These are phyloP conservation scores for Perca flavescens DNA, from an alignment of 2,113 vertebrate genomes.

Conservation along the genomic window DNA sequence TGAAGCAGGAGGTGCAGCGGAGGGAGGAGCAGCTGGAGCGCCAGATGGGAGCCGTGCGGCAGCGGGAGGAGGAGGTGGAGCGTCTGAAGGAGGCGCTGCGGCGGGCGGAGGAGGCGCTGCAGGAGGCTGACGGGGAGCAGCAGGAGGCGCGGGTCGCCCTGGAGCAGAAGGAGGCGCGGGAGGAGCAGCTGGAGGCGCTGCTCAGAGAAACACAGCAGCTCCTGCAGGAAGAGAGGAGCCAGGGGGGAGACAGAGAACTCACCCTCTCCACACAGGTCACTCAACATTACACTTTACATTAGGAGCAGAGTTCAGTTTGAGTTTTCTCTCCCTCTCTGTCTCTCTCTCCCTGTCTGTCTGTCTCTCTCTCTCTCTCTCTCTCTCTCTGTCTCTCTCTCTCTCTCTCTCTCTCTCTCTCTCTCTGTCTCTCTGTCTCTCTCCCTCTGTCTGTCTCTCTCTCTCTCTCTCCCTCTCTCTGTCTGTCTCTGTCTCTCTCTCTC, in stretches of 20 bases:
- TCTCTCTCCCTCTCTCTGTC: too few relatives aligned
- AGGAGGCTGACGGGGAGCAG: constrained; percentile 31
- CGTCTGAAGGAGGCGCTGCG: constrained; percentile 48
- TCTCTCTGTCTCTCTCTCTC: too few relatives aligned
- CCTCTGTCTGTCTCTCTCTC: too few relatives aligned
- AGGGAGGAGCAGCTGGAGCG: constrained; percentile 62
- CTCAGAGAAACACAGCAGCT: constrained; percentile 49
- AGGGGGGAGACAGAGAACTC: constrained; percentile 48
- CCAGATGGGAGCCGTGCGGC: constrained; percentile 62
- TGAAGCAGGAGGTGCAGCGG: constrained; percentile 49
- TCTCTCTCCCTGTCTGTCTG: too few relatives aligned
- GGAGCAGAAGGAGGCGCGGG: constrained; percentile 44
- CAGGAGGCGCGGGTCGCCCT: constrained; percentile 41
- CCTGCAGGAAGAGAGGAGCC: constrained; percentile 59
- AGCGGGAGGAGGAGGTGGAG: constrained; percentile 64
- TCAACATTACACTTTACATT: too few relatives aligned
- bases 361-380: too few relatives aligned
- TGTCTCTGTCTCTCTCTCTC: too few relatives aligned
- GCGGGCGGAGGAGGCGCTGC: constrained; percentile 43
- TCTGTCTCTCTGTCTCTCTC: too few relatives aligned
- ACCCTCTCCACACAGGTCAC: constrained; percentile 37
- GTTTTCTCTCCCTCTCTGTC: too few relatives aligned
- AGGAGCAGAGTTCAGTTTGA: too few relatives aligned
- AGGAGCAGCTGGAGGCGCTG: constrained; percentile 46
- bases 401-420: too few relatives aligned